phyloP scores from a whole-genome alignment of 2,888 invertebrate species.

The Apotomis betuletana region DNA sequence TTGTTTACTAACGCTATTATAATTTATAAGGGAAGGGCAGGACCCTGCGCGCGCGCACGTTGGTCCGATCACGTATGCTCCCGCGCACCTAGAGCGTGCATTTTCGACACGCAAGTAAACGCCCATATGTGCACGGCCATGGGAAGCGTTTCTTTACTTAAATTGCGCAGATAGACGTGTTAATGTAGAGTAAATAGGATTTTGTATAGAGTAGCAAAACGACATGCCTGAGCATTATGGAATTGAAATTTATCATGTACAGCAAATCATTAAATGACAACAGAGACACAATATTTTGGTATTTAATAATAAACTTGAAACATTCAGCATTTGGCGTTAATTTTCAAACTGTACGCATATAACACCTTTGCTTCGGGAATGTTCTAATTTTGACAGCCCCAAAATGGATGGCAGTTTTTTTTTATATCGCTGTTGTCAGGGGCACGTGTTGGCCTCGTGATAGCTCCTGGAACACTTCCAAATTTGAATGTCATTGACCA shows the following conservation, averaged over 20 bases:
- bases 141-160: neutral
- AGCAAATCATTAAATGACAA: too few relatives aligned
- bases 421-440: conserved; percentile 44
- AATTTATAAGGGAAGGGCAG: neutral
- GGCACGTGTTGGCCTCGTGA: conserved; percentile 46
- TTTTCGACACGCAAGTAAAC: neutral
- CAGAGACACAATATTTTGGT: too few relatives aligned
- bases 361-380: neutral
- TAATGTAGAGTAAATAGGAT: too few relatives aligned
- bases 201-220: too few relatives aligned
- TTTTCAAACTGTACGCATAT: neutral
- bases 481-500: conserved; percentile 47
- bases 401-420: conserved; percentile 16
- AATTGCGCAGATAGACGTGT: neutral
- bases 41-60: neutral
- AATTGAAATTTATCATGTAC: too few relatives aligned
- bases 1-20: conserved; percentile 2
- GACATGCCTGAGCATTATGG: too few relatives aligned
- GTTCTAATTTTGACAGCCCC: neutral
- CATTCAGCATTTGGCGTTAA: neutral
- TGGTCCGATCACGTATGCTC: conserved; percentile 22
- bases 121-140: neutral
- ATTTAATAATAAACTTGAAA: neutral
- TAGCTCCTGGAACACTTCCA: conserved; percentile 47
- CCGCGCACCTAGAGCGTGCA: conserved; percentile 15